Evolutionary conservation across 2,797 vertebrate species (phyloP).

Genomic region (Rallus crepitans): DNA sequence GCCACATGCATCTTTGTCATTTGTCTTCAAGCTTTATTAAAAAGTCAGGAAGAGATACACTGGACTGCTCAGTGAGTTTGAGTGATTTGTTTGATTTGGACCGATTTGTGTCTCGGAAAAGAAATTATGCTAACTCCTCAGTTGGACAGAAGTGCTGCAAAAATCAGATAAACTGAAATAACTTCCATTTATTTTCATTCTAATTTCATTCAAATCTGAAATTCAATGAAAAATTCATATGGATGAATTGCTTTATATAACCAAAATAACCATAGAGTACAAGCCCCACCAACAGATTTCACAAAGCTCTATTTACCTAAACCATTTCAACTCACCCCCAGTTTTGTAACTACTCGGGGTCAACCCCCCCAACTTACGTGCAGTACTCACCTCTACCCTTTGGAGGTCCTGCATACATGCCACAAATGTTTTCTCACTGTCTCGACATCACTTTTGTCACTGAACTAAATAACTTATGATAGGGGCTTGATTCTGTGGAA

Average conservation of each 20-base stretch:
- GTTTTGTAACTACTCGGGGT: not conserved
- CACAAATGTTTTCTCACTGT: not conserved
- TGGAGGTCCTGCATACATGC: fast-evolving
- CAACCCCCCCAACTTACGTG: not conserved
- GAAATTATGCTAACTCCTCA: not conserved
- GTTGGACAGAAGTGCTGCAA: not conserved
- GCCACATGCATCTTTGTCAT: not conserved
- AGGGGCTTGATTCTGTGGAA: not conserved
- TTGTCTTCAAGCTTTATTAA: not conserved
- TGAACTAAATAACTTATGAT: no score
- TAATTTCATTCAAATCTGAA: not conserved
- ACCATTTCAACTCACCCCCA: not conserved
- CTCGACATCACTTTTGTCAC: not conserved
- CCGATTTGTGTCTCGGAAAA: not conserved
- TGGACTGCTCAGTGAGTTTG: not conserved
- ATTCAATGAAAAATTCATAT: not conserved
- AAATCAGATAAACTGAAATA: not conserved
- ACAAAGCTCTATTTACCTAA: not conserved
- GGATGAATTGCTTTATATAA: not conserved
- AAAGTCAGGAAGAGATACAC: not conserved
- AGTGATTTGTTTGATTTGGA: not conserved
- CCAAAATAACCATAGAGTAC: not conserved
- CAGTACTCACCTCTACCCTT: not conserved
- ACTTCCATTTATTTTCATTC: not conserved
- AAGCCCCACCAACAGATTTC: not conserved